Evolutionary conservation across 2,888 invertebrate species (phyloP).

Genomic region (Neoitamus cyanurus): DNA sequence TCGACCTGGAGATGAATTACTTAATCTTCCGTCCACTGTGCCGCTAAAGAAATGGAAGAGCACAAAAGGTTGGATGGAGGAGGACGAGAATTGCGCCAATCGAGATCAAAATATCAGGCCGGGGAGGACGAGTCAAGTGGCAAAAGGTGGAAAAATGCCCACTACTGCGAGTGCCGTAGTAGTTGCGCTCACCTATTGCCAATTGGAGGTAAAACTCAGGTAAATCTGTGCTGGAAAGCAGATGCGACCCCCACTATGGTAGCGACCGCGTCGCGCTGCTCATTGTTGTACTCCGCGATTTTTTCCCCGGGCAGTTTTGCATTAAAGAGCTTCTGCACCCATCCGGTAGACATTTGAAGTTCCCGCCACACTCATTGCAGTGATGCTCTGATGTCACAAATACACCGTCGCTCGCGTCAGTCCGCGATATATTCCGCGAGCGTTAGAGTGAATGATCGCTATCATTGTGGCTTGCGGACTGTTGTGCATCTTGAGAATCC

Average conservation of each 20-base stretch:
- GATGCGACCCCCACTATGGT: constrained; percentile 28
- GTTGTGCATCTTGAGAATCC: constrained; percentile 29
- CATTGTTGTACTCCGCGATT: constrained; percentile 17
- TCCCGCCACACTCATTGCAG: background rate
- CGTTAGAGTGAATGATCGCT: background rate
- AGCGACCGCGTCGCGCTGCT: background rate
- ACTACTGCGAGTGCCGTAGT: background rate
- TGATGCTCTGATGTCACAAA: constrained; percentile 28
- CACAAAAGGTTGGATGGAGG: constrained; percentile 13
- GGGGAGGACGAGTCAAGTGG: background rate
- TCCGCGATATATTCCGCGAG: background rate
- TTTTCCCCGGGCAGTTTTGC: constrained; percentile 1
- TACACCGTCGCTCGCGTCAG: background rate
- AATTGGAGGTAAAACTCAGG: background rate
- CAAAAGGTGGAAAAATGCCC: background rate
- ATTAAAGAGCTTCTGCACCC: constrained; percentile 20
- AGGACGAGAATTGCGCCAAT: constrained; percentile 25
- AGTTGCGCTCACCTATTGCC: background rate
- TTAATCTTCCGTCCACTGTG: background rate
- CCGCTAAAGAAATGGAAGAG: background rate
- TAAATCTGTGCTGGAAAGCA: background rate
- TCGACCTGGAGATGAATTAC: background rate
- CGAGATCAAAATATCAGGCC: constrained; percentile 41
- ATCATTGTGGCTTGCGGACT: background rate
- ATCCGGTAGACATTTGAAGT: constrained; percentile 39